These are phyloP conservation scores for Phenacoccus solenopsis DNA, from an alignment of 1,140 invertebrate genomes.

Conservation along the genomic window DNA sequence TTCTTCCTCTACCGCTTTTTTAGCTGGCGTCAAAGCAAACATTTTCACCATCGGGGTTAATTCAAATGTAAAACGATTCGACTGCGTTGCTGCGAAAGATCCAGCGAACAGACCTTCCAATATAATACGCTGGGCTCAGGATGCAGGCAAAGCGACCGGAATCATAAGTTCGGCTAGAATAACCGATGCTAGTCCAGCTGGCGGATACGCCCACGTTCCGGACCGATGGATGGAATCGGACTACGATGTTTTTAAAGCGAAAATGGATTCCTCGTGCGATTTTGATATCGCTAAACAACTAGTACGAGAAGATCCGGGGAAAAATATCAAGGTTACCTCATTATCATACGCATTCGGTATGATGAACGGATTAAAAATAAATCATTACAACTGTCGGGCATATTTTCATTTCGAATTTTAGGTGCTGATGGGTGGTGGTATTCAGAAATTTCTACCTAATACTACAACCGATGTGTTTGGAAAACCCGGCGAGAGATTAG, in stretches of 20 bases:
- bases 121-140: slow-evolving; percentile 47
- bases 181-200: slow-evolving; percentile 67
- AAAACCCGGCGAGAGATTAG: slow-evolving; percentile 35
- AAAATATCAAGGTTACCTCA: slow-evolving; percentile 47
- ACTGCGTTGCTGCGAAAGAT: slow-evolving; percentile 43
- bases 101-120: slow-evolving; percentile 29
- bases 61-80: slow-evolving; percentile 42
- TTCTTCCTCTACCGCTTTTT: slow-evolving; percentile 37
- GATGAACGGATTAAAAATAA: too few relatives aligned
- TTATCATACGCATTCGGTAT: too few relatives aligned
- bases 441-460: not conserved
- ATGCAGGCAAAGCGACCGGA: slow-evolving; percentile 59
- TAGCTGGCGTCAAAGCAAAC: slow-evolving; percentile 35
- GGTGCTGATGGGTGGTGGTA: slow-evolving; percentile 19
- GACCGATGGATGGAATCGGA: slow-evolving; percentile 57
- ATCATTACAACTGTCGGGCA: too few relatives aligned
- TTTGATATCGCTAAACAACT: slow-evolving; percentile 46
- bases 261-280: slow-evolving; percentile 31
- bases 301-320: slow-evolving; percentile 44
- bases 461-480: not conserved
- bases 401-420: not conserved
- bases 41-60: slow-evolving; percentile 57
- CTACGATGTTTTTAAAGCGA: slow-evolving; percentile 33
- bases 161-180: slow-evolving; percentile 62
- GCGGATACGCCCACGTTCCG: slow-evolving; percentile 52